A percentile compares a stretch with the other conserved stretches of the same genome.
Conservation (phyloP, 2,797 vertebrate genomes). For the Crypturellus tataupa region DNA sequence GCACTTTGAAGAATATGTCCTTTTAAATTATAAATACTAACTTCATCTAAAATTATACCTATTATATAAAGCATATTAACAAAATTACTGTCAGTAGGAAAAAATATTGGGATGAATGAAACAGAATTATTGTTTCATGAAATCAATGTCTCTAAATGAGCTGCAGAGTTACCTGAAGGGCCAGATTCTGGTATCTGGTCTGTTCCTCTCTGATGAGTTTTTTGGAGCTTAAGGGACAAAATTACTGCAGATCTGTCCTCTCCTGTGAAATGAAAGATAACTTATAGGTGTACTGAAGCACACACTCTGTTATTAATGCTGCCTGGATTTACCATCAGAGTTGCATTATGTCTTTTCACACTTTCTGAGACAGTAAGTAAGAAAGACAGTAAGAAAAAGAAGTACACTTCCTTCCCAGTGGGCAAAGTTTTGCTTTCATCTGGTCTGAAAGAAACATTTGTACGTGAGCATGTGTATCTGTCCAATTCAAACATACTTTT, state of each 20-base stretch:
- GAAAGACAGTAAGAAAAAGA: not conserved
- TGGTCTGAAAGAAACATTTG: not conserved
- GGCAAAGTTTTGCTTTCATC: not conserved
- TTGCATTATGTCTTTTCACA: not conserved
- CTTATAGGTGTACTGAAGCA: not conserved
- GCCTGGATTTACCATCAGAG: not conserved
- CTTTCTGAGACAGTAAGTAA: not conserved
- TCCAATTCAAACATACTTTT: not conserved
- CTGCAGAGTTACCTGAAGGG: not conserved
- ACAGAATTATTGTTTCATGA: not conserved
- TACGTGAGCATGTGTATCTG: not conserved
- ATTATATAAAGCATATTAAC: not conserved
- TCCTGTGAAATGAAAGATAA: not conserved
- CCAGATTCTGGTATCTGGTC: not conserved
- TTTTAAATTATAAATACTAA: not conserved
- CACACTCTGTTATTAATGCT: not conserved
- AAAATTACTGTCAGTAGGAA: not conserved
- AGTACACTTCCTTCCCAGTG: not conserved
- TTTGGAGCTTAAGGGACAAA: not conserved
- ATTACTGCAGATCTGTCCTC: not conserved
- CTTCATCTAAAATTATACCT: not conserved
- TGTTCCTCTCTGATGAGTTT: not conserved
- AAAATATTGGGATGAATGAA: not conserved
- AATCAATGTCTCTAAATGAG: not conserved
- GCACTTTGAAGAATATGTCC: not conserved